Conservation (phyloP, 2,888 invertebrate species). For the Drosophila gaucha region DNA sequence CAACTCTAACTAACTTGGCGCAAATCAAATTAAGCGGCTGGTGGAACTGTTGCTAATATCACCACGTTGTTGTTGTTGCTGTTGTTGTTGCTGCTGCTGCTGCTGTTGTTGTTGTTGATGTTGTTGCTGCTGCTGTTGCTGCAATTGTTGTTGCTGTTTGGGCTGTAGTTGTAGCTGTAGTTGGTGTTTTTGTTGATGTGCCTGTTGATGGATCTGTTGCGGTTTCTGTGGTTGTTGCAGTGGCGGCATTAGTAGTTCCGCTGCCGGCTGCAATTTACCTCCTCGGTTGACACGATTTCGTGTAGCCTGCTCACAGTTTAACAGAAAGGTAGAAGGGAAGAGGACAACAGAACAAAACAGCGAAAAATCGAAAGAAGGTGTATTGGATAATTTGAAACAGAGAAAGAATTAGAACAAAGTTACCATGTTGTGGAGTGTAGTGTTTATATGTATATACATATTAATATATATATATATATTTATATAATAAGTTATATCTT, state of each 20-base stretch:
- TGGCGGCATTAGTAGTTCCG: slow-evolving; percentile 49
- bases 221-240: slow-evolving; percentile 45
- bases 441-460: slow-evolving; percentile 6
- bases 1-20: slow-evolving; percentile 82
- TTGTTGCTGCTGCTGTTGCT: slow-evolving; percentile 35
- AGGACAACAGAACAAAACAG: slow-evolving; percentile 51
- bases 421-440: slow-evolving; percentile 45
- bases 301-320: slow-evolving; percentile 57
- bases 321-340: slow-evolving; percentile 21
- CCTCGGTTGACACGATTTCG: slow-evolving; percentile 68
- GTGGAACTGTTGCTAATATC: slow-evolving; percentile 80
- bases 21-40: slow-evolving; percentile 84
- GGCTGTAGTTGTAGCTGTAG: slow-evolving; percentile 46
- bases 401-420: slow-evolving; percentile 61
- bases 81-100: slow-evolving; percentile 72
- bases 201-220: slow-evolving; percentile 34
- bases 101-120: slow-evolving; percentile 48
- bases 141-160: slow-evolving; percentile 36
- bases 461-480: not conserved
- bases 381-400: slow-evolving; percentile 52
- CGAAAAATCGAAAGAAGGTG: slow-evolving; percentile 45
- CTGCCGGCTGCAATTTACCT: slow-evolving; percentile 60
- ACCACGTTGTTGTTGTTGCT: slow-evolving; percentile 81
- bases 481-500: not conserved
- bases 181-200: slow-evolving; percentile 26